Evolutionary conservation across 2,888 invertebrate species (phyloP).

Genomic region (Zonitis immaculata): DNA sequence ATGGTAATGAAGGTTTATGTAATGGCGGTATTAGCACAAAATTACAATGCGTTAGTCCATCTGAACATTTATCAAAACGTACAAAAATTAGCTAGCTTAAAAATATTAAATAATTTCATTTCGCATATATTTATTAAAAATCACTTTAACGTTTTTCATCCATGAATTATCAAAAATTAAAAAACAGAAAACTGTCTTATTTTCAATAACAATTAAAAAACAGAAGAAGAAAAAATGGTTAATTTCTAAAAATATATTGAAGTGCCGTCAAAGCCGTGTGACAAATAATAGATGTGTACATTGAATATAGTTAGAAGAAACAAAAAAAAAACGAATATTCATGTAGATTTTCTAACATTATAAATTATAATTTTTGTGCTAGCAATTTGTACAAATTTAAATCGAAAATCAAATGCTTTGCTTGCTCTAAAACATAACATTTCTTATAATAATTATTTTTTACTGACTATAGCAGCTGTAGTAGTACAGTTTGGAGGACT

Average conservation of each 20-base stretch:
- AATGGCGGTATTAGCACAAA: conserved; percentile 36
- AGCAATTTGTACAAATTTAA: not conserved
- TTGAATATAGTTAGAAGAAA: conserved; percentile 26
- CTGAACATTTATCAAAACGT: conserved; percentile 44
- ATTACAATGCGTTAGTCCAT: conserved; percentile 44
- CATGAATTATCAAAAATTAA: no score
- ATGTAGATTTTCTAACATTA: not conserved
- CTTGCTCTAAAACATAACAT: not conserved
- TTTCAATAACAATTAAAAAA: no score
- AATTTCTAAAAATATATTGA: no score
- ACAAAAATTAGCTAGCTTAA: conserved; percentile 50
- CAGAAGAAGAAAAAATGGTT: no score
- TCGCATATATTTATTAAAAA: no score
- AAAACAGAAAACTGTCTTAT: no score
- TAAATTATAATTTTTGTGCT: not conserved
- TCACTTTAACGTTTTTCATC: no score
- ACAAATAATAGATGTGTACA: conserved; percentile 44
- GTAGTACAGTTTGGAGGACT: not conserved
- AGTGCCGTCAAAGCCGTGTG: conserved; percentile 45
- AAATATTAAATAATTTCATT: conserved; percentile 32
- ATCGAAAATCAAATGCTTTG: not conserved
- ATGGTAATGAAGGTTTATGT: conserved; percentile 35
- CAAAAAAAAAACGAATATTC: not conserved
- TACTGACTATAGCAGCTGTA: no score
- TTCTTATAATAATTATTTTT: no score